Base-by-base conservation (phyloP, 2,888 invertebrate species). In the Thyatira batis region DNA sequence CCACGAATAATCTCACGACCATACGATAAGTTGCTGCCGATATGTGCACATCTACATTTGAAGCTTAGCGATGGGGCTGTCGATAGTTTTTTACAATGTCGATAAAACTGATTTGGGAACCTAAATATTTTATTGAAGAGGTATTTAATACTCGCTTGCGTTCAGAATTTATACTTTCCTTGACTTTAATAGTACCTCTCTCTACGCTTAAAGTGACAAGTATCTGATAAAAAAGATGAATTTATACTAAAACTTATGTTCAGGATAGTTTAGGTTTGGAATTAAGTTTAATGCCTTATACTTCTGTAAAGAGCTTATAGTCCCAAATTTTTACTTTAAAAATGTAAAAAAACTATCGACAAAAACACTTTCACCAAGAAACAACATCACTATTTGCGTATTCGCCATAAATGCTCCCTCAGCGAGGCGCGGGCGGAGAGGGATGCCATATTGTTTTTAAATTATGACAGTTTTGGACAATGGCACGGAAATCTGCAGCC, bases 381-480 rank as follows among this genome's bases (percentile, higher is more conserved):
- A 28, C 21, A 27, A 11, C 65, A 57, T 46, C 62, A 54, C 60
- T 58, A 57, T 53, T 51, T 53, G 60, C 61, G 58, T 60, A 69
- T 70, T 76, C 62, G 71, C 61, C 76, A 71, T 75, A 76, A 73
- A 73, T 73, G 66, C 64, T 60, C 59, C 62, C 55, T 63, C 63
- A 68, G 54, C 57, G 63, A n/a, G n/a, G n/a, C n/a, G 63, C 64
- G 27, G 49, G 54, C 61, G n/a, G n/a, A n/a, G n/a, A n/a, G n/a
- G n/a, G n/a, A n/a, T n/a, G n/a, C 81, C 84, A 84, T 86, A 87
- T 86, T 87, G 87, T 86, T 87, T 85, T 83, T 82, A 85, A 86
- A 80, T 85, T 84, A 84, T 80, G 82, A 79, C 84, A 77, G 76
- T 76, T 82, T 83, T 81, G 83, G 78, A 84, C 82, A 85, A 87